Percentiles rank a stretch among this genome's conserved stretches.
phyloP scores from a whole-genome alignment of 1,140 invertebrate species.

The Neodiprion pinetum region DNA sequence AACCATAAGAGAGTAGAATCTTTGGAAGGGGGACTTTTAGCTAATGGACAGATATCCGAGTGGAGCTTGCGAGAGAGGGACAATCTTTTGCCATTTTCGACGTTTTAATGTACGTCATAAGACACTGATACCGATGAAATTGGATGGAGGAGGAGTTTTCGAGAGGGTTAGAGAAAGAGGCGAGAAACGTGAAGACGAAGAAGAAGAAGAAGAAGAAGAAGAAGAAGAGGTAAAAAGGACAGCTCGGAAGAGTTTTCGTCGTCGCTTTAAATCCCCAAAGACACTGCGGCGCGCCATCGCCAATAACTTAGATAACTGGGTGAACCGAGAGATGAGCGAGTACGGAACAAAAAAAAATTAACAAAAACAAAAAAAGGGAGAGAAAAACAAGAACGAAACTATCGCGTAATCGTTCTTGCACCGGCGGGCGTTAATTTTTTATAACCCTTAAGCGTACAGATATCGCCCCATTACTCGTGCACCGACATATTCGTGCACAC shows the following conservation, averaged over 20 bases:
- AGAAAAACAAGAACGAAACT: no score
- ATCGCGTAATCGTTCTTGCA: no score
- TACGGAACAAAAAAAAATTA: neutral
- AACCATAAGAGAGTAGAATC: no score
- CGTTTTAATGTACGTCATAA: constrained; percentile 55
- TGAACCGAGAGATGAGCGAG: no score
- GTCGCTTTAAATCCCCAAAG: no score
- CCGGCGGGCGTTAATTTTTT: no score
- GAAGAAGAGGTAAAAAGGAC: constrained; percentile 20
- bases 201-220: constrained; percentile 14
- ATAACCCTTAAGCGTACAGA: no score
- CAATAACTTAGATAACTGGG: no score
- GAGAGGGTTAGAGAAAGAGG: neutral
- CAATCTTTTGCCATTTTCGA: constrained; percentile 51
- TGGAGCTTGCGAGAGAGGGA: constrained; percentile 40
- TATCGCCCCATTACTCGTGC: no score
- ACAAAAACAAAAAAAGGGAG: neutral
- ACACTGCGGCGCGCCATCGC: no score
- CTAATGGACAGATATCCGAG: constrained; percentile 50
- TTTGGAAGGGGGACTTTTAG: constrained; percentile 29
- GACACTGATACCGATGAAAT: constrained; percentile 45
- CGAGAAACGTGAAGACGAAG: neutral
- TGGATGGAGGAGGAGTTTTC: neutral
- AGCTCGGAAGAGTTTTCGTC: constrained; percentile 8
- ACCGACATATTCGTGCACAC: no score